Percentiles rank a stretch among this genome's conserved stretches.
Evolutionary conservation across 2,113 vertebrate species (phyloP).

Genomic region (Cygnus buccinator): DNA sequence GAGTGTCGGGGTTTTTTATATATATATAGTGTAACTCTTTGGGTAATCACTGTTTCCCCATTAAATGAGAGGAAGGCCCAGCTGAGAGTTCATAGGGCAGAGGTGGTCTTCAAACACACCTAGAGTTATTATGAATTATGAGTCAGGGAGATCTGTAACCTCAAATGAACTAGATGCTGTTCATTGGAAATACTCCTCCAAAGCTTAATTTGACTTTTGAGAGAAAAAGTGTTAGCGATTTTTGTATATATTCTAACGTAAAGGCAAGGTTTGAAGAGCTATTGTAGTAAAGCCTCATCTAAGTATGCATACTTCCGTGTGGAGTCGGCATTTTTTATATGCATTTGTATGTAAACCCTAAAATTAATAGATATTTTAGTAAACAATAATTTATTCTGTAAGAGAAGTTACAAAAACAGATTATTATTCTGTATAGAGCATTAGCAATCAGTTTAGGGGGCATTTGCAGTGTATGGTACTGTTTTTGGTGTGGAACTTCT

Average conservation of each 20-base stretch:
- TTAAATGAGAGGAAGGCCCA: too few relatives aligned
- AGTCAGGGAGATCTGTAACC: not conserved
- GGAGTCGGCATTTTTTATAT: rapidly evolving
- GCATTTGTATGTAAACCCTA: not conserved
- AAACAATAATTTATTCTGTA: not conserved
- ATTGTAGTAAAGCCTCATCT: not conserved
- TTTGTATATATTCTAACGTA: not conserved
- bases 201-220: not conserved
- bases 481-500: not conserved
- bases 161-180: rapidly evolving
- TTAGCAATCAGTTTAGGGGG: rapidly evolving
- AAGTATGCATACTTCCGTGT: rapidly evolving
- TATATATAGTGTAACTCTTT: rapidly evolving
- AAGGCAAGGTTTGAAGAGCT: not conserved
- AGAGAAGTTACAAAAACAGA: not conserved
- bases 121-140: rapidly evolving
- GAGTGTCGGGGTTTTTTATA: rapidly evolving
- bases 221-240: rapidly evolving
- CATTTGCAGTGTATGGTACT: not conserved
- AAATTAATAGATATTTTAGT: not conserved
- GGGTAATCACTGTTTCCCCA: rapidly evolving
- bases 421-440: not conserved
- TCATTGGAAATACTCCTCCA: not conserved
- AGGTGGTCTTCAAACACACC: not conserved
- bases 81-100: not conserved